Conservation (phyloP, 2,113 vertebrate species). For the Australoheros scitulus region DNA sequence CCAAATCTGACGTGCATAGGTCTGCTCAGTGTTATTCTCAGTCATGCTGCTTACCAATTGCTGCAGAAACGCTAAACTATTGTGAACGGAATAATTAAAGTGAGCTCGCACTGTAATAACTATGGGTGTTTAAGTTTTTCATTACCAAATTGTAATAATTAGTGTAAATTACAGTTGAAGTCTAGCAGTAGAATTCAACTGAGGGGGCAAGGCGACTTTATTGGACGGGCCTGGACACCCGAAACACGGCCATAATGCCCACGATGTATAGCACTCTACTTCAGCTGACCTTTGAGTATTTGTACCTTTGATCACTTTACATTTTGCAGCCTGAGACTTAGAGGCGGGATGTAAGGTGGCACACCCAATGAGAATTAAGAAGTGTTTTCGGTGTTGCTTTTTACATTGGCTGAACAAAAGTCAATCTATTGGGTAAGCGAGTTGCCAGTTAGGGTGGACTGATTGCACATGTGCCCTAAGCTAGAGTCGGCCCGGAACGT, state of each 20-base stretch:
- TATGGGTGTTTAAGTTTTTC: too few species aligned
- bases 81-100: too few species aligned
- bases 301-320: neutral
- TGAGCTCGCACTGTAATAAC: too few species aligned
- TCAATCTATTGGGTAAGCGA: rapidly evolving
- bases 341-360: neutral
- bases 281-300: rapidly evolving
- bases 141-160: neutral
- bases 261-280: neutral
- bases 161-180: neutral
- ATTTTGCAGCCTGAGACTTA: neutral
- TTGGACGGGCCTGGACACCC: neutral
- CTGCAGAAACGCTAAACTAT: too few species aligned
- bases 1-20: too few species aligned
- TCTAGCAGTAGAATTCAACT: rapidly evolving
- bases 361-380: neutral
- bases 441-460: neutral
- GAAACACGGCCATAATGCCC: neutral
- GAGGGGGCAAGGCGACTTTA: neutral
- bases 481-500: neutral
- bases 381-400: neutral
- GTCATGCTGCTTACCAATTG: neutral
- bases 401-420: neutral
- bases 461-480: neutral
- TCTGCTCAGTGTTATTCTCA: neutral